Conservation (phyloP, 2,797 vertebrate genomes). For the Squalus acanthias region DNA sequence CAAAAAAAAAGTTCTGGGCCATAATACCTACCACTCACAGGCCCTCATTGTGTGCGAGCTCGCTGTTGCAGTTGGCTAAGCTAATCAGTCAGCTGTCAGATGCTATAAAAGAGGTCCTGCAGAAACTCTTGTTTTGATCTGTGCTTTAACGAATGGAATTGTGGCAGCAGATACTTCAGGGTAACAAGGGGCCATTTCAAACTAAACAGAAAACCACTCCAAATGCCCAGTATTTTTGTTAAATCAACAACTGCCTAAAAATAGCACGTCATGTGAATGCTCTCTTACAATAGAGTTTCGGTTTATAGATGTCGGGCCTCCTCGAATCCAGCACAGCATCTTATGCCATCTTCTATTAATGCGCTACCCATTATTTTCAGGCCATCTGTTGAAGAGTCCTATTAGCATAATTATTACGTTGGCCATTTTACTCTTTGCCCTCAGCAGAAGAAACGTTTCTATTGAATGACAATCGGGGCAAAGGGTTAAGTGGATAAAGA, state of each 20-base stretch:
- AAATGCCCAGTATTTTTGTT: neutral
- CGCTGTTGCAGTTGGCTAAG: neutral
- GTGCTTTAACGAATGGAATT: neutral
- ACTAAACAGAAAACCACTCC: neutral
- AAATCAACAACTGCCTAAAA: neutral
- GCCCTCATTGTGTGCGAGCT: neutral
- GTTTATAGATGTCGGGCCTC: neutral
- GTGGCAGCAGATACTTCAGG: neutral
- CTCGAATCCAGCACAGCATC: neutral
- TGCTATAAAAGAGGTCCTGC: neutral
- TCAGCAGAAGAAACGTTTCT: neutral
- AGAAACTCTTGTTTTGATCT: neutral
- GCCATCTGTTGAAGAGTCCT: neutral
- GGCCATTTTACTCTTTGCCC: neutral
- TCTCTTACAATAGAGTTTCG: neutral
- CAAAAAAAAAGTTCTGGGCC: neutral
- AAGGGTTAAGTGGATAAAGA: neutral
- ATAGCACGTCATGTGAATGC: neutral
- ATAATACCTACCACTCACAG: neutral
- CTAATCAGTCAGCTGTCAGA: slow-evolving; percentile 32
- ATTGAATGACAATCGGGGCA: neutral
- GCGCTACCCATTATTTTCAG: neutral
- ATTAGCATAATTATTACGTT: neutral
- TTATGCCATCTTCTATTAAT: neutral
- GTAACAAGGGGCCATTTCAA: neutral